These are phyloP conservation scores for Drosophila parvula DNA, from an alignment of 1,140 invertebrate species.

Conservation along the genomic window DNA sequence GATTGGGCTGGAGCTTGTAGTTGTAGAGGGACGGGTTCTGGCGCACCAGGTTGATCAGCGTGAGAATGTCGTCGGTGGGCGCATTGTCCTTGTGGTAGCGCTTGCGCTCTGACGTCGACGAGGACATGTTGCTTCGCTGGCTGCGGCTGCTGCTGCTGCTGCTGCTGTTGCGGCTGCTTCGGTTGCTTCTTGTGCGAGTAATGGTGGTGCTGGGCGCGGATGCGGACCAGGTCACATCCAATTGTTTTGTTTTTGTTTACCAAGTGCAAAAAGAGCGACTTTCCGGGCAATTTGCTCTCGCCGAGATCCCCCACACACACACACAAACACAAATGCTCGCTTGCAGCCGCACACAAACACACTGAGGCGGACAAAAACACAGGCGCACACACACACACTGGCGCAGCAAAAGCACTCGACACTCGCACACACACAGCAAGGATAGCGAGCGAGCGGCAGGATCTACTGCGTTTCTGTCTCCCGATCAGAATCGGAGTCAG, in stretches of 20 bases:
- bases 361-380: slow-evolving; percentile 23
- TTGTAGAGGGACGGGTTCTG: slow-evolving; percentile 81
- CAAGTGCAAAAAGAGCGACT: slow-evolving; percentile 27
- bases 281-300: slow-evolving; percentile 15
- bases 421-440: slow-evolving; percentile 6
- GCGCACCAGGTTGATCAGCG: slow-evolving; percentile 77
- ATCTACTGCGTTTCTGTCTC: slow-evolving; percentile 13
- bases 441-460: slow-evolving; percentile 20
- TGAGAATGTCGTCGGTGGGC: slow-evolving; percentile 77
- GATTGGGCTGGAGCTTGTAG: slow-evolving; percentile 78
- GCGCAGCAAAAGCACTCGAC: slow-evolving; percentile 17
- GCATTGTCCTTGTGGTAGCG: slow-evolving; percentile 82
- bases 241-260: slow-evolving; percentile 38
- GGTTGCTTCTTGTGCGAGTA: slow-evolving; percentile 3
- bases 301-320: slow-evolving; percentile 6
- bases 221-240: slow-evolving; percentile 26
- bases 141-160: slow-evolving; percentile 1
- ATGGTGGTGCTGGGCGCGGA: slow-evolving; percentile 13
- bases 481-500: slow-evolving; percentile 1
- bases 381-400: slow-evolving; percentile 30
- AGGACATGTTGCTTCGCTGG: slow-evolving; percentile 60
- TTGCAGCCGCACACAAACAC: slow-evolving; percentile 1
- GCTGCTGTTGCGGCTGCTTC: neutral
- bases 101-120: slow-evolving; percentile 70
- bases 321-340: neutral